phyloP scores from a whole-genome alignment of 2,888 invertebrate genomes.

The Hirtodrosophila trivittata region DNA sequence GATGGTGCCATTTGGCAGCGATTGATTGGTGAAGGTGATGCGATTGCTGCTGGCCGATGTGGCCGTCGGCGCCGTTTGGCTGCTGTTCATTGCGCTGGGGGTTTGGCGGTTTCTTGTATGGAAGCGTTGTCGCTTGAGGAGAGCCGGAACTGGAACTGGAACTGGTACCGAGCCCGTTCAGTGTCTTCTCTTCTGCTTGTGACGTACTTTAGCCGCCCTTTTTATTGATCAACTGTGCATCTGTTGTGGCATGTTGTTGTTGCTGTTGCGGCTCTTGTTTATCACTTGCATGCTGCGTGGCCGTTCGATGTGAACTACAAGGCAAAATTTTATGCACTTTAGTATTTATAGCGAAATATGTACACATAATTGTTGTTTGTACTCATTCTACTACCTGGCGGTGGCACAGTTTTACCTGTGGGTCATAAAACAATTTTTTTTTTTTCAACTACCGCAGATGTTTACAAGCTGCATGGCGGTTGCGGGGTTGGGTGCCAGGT shows the following conservation, averaged over 20 bases:
- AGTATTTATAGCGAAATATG: constrained; percentile 42
- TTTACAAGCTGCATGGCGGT: constrained; percentile 23
- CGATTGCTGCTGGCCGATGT: constrained; percentile 85
- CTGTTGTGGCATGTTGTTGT: constrained; percentile 46
- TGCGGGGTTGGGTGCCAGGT: constrained; percentile 27
- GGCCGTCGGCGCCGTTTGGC: constrained; percentile 75
- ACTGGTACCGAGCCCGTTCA: constrained; percentile 10
- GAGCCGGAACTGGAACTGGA: constrained; percentile 64
- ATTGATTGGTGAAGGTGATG: constrained; percentile 87
- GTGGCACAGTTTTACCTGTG: constrained; percentile 35
- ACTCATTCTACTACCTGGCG: constrained; percentile 36
- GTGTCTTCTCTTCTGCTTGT: constrained; percentile 25
- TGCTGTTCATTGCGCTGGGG: constrained; percentile 77
- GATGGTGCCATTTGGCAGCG: constrained; percentile 89
- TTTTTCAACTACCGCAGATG: constrained; percentile 43
- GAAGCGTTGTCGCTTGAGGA: constrained; percentile 74
- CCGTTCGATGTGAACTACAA: constrained; percentile 53
- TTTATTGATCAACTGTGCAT: constrained; percentile 59
- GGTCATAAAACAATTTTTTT: constrained; percentile 43
- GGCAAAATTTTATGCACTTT: constrained; percentile 46
- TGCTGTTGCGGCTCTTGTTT: constrained; percentile 22
- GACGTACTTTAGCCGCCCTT: constrained; percentile 50
- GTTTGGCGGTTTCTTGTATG: constrained; percentile 33
- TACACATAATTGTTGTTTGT: constrained; percentile 16
- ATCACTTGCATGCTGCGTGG: constrained; percentile 56